Evolutionary conservation across 23 tunicate genomes (phyloP).

Genomic region (Phallusia fumigata): DNA sequence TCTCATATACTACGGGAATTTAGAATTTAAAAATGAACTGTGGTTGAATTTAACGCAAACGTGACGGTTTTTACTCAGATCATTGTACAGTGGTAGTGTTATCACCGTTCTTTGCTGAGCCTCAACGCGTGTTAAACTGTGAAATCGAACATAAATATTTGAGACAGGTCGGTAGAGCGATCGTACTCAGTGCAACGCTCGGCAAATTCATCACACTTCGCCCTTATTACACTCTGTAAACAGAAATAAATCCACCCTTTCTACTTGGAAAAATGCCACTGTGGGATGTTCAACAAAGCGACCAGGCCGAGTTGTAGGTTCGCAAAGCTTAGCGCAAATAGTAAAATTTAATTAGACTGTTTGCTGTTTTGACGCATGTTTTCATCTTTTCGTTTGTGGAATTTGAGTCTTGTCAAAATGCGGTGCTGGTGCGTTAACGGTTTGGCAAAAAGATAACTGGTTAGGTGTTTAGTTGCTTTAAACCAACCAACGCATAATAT

Average conservation of each 20-base stretch:
- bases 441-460: no score
- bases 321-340: not conserved
- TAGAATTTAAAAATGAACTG: no score
- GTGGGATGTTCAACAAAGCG: not conserved
- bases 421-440: no score
- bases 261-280: not conserved
- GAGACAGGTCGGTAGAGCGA: not conserved
- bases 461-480: no score
- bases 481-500: no score
- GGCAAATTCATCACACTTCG: conserved; percentile 10
- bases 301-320: not conserved
- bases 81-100: not conserved
- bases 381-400: no score
- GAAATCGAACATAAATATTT: not conserved
- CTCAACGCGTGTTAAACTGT: not conserved
- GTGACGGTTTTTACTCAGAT: not conserved
- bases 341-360: no score
- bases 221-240: not conserved
- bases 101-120: not conserved
- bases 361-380: no score
- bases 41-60: no score
- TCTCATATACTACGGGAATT: no score
- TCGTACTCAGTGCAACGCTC: not conserved
- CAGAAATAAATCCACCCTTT: not conserved
- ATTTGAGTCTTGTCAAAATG: no score